Base-by-base conservation (phyloP, 2,797 vertebrate species). In the Acrossocheilus fasciatus region DNA sequence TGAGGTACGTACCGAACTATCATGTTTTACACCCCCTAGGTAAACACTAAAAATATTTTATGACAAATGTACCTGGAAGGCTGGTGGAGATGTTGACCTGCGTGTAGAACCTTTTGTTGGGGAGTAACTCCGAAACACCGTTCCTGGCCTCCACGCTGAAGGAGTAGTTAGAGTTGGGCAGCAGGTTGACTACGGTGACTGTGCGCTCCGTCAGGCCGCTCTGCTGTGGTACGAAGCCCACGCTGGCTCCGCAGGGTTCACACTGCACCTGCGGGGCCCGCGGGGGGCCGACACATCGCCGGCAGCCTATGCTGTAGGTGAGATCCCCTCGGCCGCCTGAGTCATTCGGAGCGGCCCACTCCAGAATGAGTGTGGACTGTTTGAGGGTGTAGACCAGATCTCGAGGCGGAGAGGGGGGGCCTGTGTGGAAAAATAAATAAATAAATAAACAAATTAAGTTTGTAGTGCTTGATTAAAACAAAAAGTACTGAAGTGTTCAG, bases 221-320 rank as follows among this genome's bases (percentile, higher is more conserved):
- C 94, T 97, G 97, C 95, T 98, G 97, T 0, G 98, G 98, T 85
- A 99, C 95, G 2, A 98, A 98, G 91, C 97, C 97, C 30, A 98
- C 93, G 0, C 95, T 92, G 4, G 95, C 91, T 8, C 97, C 97
- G 0, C 98, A 99, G 0, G 95, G 95, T 91, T 98, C 96, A 0
- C 98, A 98, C 59, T 92, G 93, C 34, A 86, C 30, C 34, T 50
- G 72, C 0, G 47, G 82, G 36, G 82, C 82, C 66, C 84, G 39
- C 0, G 74, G 83, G 23, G 82, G 62, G 1, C 11, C 89, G 0
- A 88, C 81, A 82, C 98, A 98, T 2, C 94, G 94, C 23, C 94
- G 91, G 12, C 98, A 99, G 80, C 96, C 96, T 86, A 98, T 93
- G 82, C 95, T 97, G 94, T 98, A 98, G 85, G 95, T 96, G 90